These are phyloP conservation scores for Agriotes lineatus DNA, from an alignment of 2,888 invertebrate genomes.

Conservation along the genomic window DNA sequence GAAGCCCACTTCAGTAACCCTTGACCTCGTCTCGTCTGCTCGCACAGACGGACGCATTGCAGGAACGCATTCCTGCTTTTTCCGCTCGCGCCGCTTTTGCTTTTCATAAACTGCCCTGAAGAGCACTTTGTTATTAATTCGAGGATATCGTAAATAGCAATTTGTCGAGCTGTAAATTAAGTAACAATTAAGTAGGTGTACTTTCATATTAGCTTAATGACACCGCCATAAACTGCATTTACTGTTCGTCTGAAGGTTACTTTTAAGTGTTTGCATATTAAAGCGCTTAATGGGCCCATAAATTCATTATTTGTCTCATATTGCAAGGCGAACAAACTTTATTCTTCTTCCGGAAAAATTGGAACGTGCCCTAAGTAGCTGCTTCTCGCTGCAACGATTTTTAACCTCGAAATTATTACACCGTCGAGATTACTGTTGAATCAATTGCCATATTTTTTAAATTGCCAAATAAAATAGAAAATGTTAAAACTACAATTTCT, in stretches of 20 bases:
- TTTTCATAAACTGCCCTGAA: slow-evolving; percentile 11
- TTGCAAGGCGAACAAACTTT: neutral
- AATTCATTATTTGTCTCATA: slow-evolving; percentile 30
- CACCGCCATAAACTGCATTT: slow-evolving; percentile 29
- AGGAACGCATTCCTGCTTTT: slow-evolving; percentile 25
- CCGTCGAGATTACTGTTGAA: too few relatives aligned
- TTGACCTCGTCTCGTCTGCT: slow-evolving; percentile 38
- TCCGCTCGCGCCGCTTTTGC: slow-evolving; percentile 3
- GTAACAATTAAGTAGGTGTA: slow-evolving; percentile 38
- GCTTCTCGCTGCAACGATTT: neutral
- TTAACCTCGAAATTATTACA: neutral
- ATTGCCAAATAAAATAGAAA: too few relatives aligned
- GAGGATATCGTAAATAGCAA: slow-evolving; percentile 26
- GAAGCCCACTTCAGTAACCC: slow-evolving; percentile 31
- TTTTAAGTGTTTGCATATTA: slow-evolving; percentile 32
- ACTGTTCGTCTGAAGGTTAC: slow-evolving; percentile 36
- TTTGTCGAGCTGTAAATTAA: slow-evolving; percentile 35
- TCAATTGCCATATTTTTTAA: too few relatives aligned
- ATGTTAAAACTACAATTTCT: too few relatives aligned
- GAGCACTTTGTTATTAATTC: slow-evolving; percentile 22
- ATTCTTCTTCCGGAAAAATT: neutral
- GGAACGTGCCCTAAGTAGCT: neutral
- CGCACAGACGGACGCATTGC: slow-evolving; percentile 25
- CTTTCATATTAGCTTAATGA: slow-evolving; percentile 34
- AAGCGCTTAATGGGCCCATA: slow-evolving; percentile 27